Conservation (phyloP, 2,113 vertebrate genomes). For the Hipposideros armiger region DNA sequence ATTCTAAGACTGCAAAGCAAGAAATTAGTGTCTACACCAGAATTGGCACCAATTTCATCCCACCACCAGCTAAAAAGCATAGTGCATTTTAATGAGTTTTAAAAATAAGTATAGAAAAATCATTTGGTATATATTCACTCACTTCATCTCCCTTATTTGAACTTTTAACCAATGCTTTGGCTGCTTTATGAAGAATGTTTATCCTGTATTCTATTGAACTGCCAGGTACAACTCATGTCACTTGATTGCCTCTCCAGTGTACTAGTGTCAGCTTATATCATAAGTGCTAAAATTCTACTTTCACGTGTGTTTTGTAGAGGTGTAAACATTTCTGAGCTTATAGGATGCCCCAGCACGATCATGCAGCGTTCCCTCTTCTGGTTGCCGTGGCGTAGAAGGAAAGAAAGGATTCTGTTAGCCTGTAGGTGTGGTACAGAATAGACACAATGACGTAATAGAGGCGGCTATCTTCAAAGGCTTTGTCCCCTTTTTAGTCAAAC, state of each 20-base stretch:
- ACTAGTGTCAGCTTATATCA: slow-evolving; percentile 54
- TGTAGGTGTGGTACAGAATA: background rate
- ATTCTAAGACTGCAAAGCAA: background rate
- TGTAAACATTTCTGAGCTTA: slow-evolving; percentile 21
- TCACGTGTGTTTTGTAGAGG: slow-evolving; percentile 22
- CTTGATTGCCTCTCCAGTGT: slow-evolving; percentile 32
- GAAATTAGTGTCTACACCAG: background rate
- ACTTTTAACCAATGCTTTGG: slow-evolving; percentile 47
- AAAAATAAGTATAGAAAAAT: slow-evolving; percentile 26
- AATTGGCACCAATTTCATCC: background rate
- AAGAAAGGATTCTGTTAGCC: background rate
- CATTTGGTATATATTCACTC: slow-evolving; percentile 43
- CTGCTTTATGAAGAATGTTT: slow-evolving; percentile 29
- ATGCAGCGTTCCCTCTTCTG: background rate
- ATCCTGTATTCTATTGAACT: slow-evolving; percentile 55
- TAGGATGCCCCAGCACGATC: background rate
- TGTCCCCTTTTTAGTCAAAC: slow-evolving; percentile 71
- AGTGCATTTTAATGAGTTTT: background rate
- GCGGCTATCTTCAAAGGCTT: slow-evolving; percentile 59
- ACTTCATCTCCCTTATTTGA: background rate
- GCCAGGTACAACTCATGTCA: slow-evolving; percentile 62
- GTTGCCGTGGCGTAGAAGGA: background rate
- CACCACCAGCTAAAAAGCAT: background rate
- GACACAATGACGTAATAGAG: background rate
- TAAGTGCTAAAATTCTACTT: slow-evolving; percentile 61